Base-by-base conservation (phyloP, 2,888 invertebrate genomes). In the Drymonia ruficornis region DNA sequence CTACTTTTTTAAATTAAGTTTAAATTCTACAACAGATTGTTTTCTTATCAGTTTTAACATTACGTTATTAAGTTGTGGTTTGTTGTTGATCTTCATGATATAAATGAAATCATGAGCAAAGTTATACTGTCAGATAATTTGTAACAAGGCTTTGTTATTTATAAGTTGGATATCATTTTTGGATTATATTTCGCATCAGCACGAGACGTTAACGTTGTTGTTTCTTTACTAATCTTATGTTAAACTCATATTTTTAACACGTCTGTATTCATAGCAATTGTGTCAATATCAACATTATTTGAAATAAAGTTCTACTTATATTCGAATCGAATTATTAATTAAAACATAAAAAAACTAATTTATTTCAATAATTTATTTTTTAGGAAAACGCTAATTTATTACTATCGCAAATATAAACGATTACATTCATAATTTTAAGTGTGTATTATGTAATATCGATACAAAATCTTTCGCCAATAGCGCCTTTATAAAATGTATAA, bases 401-500 rank as follows among this genome's bases (percentile, higher is more conserved):
- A 83, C 79, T 77, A 78, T 80, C 78, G 83, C 81, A 81, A 86
- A 83, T 87, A 84, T 85, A 86, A 86, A 84, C 80, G 85, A 84
- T 85, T 87, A 87, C 85, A 87, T 83, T 80, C 79, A 84, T 84
- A 83, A 82, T 83, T 85, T 81, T 71, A 77, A 73, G 74, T 79
- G 81, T 73, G 78, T 81, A 73, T 79, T 78, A 76, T 69, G 76
- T 81, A 81, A 82, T 81, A 85, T 83, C 77, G 70, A 77, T 86
- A 86, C 81, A 87, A 88, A 88, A 86, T 81, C 80, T 86, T 82
- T 84, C 84, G 82, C 83, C 81, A 78, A 78, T 84, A 86, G 81
- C 84, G 75, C 78, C 81, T 81, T 76, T 80, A 83, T 89, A 89
- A 84, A 88, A 88, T 87, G 87, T 90, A 90, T 84, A 91, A 91